Evolutionary conservation across 1,140 invertebrate species (phyloP).

Genomic region (Cylas formicarius): DNA sequence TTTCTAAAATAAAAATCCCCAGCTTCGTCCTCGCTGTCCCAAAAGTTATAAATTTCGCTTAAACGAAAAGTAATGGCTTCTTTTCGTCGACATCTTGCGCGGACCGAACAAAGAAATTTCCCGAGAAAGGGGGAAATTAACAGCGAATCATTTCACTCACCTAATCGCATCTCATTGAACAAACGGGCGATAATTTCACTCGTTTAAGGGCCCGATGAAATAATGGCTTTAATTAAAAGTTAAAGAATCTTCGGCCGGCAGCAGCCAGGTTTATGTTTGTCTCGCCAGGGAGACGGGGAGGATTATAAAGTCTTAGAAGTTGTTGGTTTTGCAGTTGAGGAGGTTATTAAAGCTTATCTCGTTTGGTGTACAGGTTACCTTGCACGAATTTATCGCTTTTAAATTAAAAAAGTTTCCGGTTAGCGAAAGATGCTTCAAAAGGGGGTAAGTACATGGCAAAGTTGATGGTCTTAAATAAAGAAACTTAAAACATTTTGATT

Average conservation of each 20-base stretch:
- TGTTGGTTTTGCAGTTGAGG: slow-evolving; percentile 15
- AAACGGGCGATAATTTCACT: slow-evolving; percentile 25
- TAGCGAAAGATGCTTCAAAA: too few species aligned
- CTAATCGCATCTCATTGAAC: slow-evolving; percentile 22
- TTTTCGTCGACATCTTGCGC: neutral
- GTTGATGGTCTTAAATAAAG: too few species aligned
- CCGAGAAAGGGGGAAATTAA: slow-evolving; percentile 21
- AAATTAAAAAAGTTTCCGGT: too few species aligned
- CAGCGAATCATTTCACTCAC: slow-evolving; percentile 23
- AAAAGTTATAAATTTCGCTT: too few species aligned
- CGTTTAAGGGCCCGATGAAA: slow-evolving; percentile 27
- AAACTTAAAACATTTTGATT: too few species aligned
- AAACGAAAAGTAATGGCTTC: slow-evolving; percentile 2
- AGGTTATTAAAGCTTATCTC: slow-evolving; percentile 9
- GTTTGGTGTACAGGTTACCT: neutral
- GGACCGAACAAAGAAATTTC: neutral
- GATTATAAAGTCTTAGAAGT: slow-evolving; percentile 22
- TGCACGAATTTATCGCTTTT: too few species aligned
- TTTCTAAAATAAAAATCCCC: too few species aligned
- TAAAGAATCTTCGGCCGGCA: slow-evolving; percentile 33
- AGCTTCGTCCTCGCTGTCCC: too few species aligned
- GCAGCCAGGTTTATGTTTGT: slow-evolving; percentile 24
- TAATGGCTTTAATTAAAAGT: slow-evolving; percentile 34
- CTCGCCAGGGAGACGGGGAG: slow-evolving; percentile 20
- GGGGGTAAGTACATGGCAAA: too few species aligned